These are phyloP conservation scores for Aegotheles bennettii DNA, from an alignment of 2,113 vertebrate genomes.

Conservation along the genomic window DNA sequence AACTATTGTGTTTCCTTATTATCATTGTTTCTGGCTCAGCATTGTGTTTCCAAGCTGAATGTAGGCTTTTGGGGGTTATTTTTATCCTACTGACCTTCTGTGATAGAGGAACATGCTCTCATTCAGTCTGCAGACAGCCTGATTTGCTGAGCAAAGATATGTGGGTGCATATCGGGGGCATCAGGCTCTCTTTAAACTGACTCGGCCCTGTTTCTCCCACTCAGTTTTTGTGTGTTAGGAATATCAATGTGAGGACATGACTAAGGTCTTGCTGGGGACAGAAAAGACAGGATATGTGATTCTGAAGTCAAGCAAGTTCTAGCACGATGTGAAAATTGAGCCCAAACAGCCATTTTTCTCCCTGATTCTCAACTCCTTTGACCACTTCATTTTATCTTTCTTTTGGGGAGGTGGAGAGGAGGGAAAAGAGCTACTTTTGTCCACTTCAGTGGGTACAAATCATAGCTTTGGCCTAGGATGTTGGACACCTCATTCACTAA, in stretches of 20 bases:
- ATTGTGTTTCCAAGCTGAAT: conserved; percentile 20
- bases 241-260: not conserved
- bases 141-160: not conserved
- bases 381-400: not conserved
- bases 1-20: conserved; percentile 26
- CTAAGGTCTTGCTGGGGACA: not conserved
- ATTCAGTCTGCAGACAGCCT: not conserved
- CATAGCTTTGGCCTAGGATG: not conserved
- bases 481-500: not conserved
- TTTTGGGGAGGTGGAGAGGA: not conserved
- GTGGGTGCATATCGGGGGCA: not conserved
- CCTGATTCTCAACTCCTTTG: not conserved
- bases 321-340: not conserved
- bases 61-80: conserved; percentile 25
- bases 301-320: not conserved
- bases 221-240: not conserved
- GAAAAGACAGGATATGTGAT: fast-evolving
- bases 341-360: not conserved
- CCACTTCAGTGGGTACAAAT: not conserved
- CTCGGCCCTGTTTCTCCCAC: not conserved
- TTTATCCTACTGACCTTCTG: conserved; percentile 50
- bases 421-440: not conserved
- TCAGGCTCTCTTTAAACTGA: not conserved
- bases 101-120: not conserved
- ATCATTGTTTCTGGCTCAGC: conserved; percentile 47